Evolutionary conservation across 1,140 invertebrate genomes (phyloP).

Genomic region (Trichonephila clavata): DNA sequence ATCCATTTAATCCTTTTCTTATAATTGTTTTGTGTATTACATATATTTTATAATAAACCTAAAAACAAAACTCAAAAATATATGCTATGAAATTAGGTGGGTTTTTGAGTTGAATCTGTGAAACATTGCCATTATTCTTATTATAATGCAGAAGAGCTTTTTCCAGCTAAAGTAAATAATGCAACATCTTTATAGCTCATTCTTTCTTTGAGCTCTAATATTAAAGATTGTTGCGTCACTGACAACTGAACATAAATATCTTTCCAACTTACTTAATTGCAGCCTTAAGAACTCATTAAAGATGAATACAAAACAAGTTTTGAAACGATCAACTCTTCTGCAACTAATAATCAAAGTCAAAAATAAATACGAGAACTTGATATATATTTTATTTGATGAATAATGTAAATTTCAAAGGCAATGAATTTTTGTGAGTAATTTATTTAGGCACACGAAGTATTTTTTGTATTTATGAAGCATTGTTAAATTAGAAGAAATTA

Average conservation of each 20-base stretch:
- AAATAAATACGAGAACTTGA: neutral
- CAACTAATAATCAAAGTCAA: neutral
- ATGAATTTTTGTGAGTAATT: neutral
- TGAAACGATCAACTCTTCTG: neutral
- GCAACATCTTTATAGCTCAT: constrained; percentile 52
- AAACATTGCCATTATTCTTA: neutral
- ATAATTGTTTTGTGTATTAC: too few relatives aligned
- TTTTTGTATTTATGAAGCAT: neutral
- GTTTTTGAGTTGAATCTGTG: neutral
- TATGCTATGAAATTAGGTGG: too few relatives aligned
- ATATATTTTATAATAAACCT: too few relatives aligned
- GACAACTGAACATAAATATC: too few relatives aligned
- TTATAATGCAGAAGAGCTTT: neutral
- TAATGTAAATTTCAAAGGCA: neutral
- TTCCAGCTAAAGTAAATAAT: neutral
- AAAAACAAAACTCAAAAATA: too few relatives aligned
- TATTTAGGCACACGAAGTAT: neutral
- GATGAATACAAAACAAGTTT: neutral
- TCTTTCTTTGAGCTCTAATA: constrained; percentile 36
- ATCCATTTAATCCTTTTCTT: too few relatives aligned
- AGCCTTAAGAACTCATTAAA: neutral
- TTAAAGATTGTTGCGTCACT: constrained; percentile 33
- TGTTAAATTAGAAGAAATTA: neutral
- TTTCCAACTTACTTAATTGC: neutral
- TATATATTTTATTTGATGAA: too few relatives aligned